A percentile compares a stretch with the other conserved stretches of the same genome.
Evolutionary conservation across 2,113 vertebrate species (phyloP).

Genomic region (Peromyscus maniculatus): DNA sequence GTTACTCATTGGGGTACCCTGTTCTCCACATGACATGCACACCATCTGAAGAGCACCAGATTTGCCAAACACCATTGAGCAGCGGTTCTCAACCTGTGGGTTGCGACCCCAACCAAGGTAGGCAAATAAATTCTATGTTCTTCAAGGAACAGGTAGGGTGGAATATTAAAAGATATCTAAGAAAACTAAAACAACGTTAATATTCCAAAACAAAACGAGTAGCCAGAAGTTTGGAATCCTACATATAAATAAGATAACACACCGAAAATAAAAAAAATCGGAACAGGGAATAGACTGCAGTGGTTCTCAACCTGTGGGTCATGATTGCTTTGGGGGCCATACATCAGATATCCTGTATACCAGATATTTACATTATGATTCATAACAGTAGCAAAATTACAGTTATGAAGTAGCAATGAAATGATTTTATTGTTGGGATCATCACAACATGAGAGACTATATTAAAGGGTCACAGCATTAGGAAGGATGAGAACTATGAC

Average conservation of each 20-base stretch:
- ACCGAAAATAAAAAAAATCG: not conserved
- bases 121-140: constrained; percentile 3
- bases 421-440: not conserved
- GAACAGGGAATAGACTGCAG: not conserved
- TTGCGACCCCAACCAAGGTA: not conserved
- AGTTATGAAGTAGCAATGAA: not conserved
- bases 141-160: not conserved
- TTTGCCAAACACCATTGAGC: not conserved
- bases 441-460: not conserved
- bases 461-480: not conserved
- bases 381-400: not conserved
- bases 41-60: not conserved
- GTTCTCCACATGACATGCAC: not conserved
- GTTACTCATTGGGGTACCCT: not conserved
- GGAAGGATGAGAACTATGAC: not conserved
- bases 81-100: not conserved
- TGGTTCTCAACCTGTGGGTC: not conserved
- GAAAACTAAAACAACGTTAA: constrained; percentile 38
- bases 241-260: not conserved
- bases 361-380: not conserved
- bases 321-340: not conserved
- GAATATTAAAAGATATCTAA: not conserved
- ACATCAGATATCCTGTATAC: not conserved
- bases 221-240: not conserved
- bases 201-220: not conserved